Conservation (phyloP, 1,140 invertebrate species). For the Drosophila simulans region DNA sequence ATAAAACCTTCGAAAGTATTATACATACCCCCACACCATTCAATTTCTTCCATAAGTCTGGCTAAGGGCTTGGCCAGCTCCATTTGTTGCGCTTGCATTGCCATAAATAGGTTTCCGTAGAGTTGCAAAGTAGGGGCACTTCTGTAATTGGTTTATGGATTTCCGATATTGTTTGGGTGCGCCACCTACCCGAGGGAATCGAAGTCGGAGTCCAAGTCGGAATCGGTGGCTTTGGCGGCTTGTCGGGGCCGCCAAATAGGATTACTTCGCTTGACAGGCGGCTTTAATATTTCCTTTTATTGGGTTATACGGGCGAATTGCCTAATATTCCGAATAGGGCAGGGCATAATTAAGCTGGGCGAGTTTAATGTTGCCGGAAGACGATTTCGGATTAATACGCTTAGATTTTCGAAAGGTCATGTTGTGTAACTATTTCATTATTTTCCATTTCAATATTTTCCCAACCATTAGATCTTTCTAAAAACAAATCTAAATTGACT, state of each 20-base stretch:
- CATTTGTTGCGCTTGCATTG: constrained; percentile 58
- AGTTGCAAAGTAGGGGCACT: constrained; percentile 47
- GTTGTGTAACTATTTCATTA: neutral
- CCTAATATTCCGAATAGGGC: constrained; percentile 53
- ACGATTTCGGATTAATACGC: neutral
- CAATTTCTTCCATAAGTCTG: constrained; percentile 10
- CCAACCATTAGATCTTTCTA: too few species aligned
- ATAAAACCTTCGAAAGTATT: constrained; percentile 60
- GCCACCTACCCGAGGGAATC: constrained; percentile 18
- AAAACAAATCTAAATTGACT: constrained; percentile 3
- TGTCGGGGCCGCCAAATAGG: constrained; percentile 56
- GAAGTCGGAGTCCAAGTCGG: constrained; percentile 8
- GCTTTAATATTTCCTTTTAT: constrained; percentile 38
- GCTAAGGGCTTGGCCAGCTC: constrained; percentile 66
- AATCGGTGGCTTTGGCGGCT: constrained; percentile 52
- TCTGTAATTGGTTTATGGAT: constrained; percentile 75
- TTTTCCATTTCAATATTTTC: too few species aligned
- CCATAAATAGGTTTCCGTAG: constrained; percentile 58
- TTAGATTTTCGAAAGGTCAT: neutral
- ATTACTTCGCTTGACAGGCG: constrained; percentile 54
- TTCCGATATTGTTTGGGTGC: constrained; percentile 60
- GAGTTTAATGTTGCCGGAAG: constrained; percentile 21
- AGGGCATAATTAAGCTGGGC: constrained; percentile 44
- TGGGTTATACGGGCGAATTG: constrained; percentile 57
- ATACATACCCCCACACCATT: constrained; percentile 19